Conservation (phyloP, 2,797 vertebrate genomes). For the Micromesistius poutassou region DNA sequence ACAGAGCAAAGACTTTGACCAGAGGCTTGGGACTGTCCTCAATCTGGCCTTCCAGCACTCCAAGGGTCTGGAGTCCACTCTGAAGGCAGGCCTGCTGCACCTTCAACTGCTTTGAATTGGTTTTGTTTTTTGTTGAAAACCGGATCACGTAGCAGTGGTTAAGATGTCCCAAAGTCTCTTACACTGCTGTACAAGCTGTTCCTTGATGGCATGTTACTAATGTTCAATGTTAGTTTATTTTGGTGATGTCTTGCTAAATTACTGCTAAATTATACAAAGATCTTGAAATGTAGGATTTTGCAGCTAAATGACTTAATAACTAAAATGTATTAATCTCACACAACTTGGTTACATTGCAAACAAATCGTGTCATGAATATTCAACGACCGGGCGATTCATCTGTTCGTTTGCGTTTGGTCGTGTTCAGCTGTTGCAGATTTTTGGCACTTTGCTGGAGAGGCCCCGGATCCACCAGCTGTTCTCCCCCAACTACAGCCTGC, state of each 20-base stretch:
- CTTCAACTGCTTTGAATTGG: background rate
- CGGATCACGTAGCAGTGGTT: background rate
- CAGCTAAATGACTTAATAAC: background rate
- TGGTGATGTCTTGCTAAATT: background rate
- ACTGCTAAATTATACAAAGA: background rate
- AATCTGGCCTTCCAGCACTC: constrained; percentile 80
- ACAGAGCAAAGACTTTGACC: constrained; percentile 80
- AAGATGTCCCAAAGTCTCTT: background rate
- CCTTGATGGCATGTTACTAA: background rate
- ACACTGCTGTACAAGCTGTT: background rate
- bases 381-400: background rate
- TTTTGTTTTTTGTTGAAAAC: background rate
- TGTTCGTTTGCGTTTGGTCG: constrained; percentile 16
- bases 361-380: background rate
- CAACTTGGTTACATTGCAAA: background rate
- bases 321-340: background rate
- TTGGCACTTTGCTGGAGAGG: constrained; percentile 72
- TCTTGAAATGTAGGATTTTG: background rate
- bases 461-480: constrained; percentile 69
- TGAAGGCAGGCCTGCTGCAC: constrained; percentile 65
- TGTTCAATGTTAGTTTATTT: background rate
- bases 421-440: constrained; percentile 70
- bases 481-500: constrained; percentile 65
- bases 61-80: constrained; percentile 73
- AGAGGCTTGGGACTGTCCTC: constrained; percentile 77